Evolutionary conservation across 2,113 vertebrate species (phyloP).

Genomic region (Barnardius zonarius): DNA sequence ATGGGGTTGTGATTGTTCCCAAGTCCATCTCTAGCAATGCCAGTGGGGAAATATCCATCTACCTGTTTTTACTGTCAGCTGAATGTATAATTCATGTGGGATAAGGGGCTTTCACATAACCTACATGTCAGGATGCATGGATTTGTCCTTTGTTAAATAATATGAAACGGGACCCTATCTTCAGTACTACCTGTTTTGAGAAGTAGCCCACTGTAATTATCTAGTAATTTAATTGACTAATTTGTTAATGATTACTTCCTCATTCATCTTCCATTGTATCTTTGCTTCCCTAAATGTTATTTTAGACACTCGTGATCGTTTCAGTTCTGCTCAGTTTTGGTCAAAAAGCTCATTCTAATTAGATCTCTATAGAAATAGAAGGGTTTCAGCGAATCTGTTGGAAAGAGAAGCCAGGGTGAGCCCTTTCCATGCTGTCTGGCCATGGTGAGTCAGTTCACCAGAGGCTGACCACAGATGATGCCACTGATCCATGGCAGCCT

Average conservation of each 20-base stretch:
- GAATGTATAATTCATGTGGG: not conserved
- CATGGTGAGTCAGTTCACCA: not conserved
- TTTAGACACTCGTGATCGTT: not conserved
- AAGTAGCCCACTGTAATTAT: not conserved
- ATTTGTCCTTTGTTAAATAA: not conserved
- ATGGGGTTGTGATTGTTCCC: not conserved
- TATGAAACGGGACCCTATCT: not conserved
- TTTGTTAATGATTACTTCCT: not conserved
- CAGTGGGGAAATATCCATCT: not conserved
- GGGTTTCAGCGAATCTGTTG: not conserved
- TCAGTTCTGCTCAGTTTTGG: not conserved
- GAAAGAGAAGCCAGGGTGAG: not conserved
- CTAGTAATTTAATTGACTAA: not conserved
- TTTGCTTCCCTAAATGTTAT: not conserved
- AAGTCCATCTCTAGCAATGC: not conserved
- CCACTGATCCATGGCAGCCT: not conserved
- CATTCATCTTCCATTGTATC: not conserved
- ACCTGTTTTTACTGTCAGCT: not conserved
- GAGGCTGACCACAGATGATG: not conserved
- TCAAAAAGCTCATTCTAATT: not conserved
- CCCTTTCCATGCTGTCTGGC: not conserved
- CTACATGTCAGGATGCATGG: not conserved
- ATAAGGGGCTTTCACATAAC: not conserved
- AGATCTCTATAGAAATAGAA: not conserved
- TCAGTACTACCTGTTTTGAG: not conserved